phyloP scores from a whole-genome alignment of 53 echinoderm and acorn worm species.

The Crossaster papposus region DNA sequence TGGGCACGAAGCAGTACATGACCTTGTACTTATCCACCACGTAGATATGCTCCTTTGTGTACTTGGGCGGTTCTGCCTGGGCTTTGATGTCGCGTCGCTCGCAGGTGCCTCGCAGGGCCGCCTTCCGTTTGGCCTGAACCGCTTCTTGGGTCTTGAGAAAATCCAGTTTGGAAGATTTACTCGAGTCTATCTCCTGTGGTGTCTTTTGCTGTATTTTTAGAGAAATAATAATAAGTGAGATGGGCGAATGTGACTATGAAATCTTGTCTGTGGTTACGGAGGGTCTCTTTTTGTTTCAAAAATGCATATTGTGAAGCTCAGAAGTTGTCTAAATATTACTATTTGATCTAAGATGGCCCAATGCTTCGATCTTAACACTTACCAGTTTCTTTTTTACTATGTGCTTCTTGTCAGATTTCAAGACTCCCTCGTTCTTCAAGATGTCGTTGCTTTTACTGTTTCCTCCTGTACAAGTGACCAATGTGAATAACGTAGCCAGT shows the following conservation, averaged over 20 bases:
- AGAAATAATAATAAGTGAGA: not conserved
- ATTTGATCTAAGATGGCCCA: too few relatives aligned
- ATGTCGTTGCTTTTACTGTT: not conserved
- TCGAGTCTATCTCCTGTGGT: slow-evolving; percentile 8
- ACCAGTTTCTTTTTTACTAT: not conserved
- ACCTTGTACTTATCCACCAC: slow-evolving; percentile 77
- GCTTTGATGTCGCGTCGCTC: slow-evolving; percentile 15
- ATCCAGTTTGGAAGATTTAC: slow-evolving; percentile 22
- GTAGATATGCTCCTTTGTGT: slow-evolving; percentile 69
- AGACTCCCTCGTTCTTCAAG: not conserved
- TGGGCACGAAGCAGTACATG: slow-evolving; percentile 86
- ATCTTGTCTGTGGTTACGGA: too few relatives aligned
- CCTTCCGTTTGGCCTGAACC: slow-evolving; percentile 39
- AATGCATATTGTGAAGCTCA: too few relatives aligned
- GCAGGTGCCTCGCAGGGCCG: slow-evolving; percentile 7
- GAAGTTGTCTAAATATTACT: too few relatives aligned
- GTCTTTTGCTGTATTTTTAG: slow-evolving; percentile 7
- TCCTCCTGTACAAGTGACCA: too few relatives aligned
- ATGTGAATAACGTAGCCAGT: too few relatives aligned
- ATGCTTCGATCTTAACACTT: not conserved
- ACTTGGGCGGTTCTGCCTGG: slow-evolving; percentile 12
- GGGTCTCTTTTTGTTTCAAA: too few relatives aligned
- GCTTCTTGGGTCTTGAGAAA: slow-evolving; percentile 43
- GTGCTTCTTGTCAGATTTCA: not conserved
- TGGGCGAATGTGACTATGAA: too few relatives aligned